These are phyloP conservation scores for Emydura subglobosa DNA, from an alignment of 2,113 vertebrate genomes.

Conservation along the genomic window DNA sequence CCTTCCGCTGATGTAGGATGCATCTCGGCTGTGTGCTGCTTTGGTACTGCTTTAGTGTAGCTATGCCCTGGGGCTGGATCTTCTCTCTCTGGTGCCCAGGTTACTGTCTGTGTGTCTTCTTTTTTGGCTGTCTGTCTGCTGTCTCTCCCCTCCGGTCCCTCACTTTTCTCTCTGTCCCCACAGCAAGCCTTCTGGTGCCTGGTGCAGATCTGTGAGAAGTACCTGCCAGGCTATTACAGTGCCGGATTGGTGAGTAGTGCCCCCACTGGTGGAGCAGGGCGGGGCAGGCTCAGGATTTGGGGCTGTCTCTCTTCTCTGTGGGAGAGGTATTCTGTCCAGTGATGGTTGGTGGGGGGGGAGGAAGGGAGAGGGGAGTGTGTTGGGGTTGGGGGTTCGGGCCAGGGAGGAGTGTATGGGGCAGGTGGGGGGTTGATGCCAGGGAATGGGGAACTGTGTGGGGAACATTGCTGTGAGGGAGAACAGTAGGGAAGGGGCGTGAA, in stretches of 20 bases:
- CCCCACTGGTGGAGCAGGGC: background rate
- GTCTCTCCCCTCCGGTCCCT: background rate
- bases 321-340: background rate
- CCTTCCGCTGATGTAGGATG: too few species aligned
- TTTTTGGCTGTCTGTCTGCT: background rate
- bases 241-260: conserved; percentile 88
- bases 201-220: conserved; percentile 94
- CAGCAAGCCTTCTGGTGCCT: conserved; percentile 97
- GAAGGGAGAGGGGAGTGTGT: background rate
- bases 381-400: background rate
- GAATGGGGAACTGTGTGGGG: background rate
- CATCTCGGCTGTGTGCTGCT: too few species aligned
- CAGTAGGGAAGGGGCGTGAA: background rate
- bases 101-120: background rate
- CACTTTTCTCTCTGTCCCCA: conserved; percentile 17
- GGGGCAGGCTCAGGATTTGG: background rate
- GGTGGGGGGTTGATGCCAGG: too few species aligned
- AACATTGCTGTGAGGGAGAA: background rate
- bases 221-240: conserved; percentile 93
- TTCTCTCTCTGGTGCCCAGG: background rate
- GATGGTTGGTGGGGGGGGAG: background rate
- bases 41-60: too few species aligned
- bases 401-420: background rate
- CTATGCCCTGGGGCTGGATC: too few species aligned
- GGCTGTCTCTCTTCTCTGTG: too few species aligned